Conservation (phyloP, 37 sponge, comb jelly and placozoan genomes). For the Halichondria panicea region DNA sequence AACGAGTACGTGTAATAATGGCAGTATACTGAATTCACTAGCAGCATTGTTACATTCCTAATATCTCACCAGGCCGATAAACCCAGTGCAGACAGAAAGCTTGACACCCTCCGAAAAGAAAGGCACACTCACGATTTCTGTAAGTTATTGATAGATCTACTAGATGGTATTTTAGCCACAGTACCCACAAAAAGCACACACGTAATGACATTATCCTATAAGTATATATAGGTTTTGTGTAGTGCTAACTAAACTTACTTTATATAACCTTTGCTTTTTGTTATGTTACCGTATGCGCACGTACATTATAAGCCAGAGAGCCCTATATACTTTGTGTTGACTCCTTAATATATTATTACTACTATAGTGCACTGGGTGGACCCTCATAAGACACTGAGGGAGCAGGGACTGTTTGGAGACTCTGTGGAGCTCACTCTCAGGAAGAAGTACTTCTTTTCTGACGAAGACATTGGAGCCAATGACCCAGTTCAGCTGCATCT, state of each 20-base stretch:
- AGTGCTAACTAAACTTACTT: not conserved
- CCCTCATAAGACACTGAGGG: slow-evolving; percentile 53
- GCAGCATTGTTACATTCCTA: not conserved
- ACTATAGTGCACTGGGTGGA: slow-evolving; percentile 48
- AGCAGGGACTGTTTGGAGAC: slow-evolving; percentile 46
- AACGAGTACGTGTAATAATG: not conserved
- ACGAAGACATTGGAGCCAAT: slow-evolving; percentile 44
- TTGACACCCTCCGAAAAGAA: slow-evolving; percentile 42
- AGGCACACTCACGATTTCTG: slow-evolving; percentile 54
- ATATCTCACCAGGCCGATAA: not conserved
- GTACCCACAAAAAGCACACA: no score
- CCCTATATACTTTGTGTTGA: not conserved
- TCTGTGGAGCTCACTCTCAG: slow-evolving; percentile 39
- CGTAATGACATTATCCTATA: no score
- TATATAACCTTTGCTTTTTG: not conserved
- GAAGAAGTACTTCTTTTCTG: slow-evolving; percentile 62
- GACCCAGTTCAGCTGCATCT: slow-evolving; percentile 72
- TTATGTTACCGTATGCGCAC: not conserved
- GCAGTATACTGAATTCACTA: not conserved
- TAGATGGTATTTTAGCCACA: no score
- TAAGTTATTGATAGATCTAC: not conserved
- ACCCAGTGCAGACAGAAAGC: slow-evolving; percentile 24
- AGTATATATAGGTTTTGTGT: no score
- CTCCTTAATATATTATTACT: not conserved
- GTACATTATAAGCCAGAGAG: not conserved